Conservation (phyloP, 2,888 invertebrate species). For the Apamea sordens region DNA sequence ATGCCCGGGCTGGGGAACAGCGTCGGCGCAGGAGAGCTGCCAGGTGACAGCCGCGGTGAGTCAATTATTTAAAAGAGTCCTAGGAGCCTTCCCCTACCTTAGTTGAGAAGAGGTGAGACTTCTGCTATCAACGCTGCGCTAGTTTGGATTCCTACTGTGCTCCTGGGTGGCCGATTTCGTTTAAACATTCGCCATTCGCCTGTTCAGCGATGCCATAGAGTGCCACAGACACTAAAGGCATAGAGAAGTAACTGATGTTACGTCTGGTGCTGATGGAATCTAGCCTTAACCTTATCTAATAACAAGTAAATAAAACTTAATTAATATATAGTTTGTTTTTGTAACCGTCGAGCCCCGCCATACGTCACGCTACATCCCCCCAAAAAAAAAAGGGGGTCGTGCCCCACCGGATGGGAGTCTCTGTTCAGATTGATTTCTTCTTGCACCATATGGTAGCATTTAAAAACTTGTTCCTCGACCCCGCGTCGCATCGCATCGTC, state of each 20-base stretch:
- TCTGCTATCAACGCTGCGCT: neutral
- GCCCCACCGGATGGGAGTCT: too few relatives aligned
- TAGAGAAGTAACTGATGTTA: neutral
- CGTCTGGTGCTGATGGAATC: neutral
- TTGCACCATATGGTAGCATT: neutral
- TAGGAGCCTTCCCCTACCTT: too few relatives aligned
- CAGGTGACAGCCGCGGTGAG: constrained; percentile 77
- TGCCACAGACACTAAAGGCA: neutral
- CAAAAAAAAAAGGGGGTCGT: too few relatives aligned
- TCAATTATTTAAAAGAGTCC: neutral
- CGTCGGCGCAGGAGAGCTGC: constrained; percentile 84
- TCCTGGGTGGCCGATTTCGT: neutral
- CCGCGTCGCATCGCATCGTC: too few relatives aligned
- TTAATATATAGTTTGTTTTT: too few relatives aligned
- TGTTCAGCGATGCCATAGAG: neutral
- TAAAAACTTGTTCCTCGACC: too few relatives aligned
- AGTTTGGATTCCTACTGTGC: neutral
- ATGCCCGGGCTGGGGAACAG: constrained; percentile 87
- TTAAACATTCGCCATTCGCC: neutral
- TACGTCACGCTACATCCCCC: too few relatives aligned
- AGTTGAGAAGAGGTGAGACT: too few relatives aligned
- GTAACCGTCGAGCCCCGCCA: too few relatives aligned
- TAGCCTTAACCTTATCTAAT: too few relatives aligned
- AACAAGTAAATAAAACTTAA: too few relatives aligned
- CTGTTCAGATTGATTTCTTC: neutral